These are phyloP conservation scores for Meiosimyza decipiens DNA, from an alignment of 2,888 invertebrate species.

Conservation along the genomic window DNA sequence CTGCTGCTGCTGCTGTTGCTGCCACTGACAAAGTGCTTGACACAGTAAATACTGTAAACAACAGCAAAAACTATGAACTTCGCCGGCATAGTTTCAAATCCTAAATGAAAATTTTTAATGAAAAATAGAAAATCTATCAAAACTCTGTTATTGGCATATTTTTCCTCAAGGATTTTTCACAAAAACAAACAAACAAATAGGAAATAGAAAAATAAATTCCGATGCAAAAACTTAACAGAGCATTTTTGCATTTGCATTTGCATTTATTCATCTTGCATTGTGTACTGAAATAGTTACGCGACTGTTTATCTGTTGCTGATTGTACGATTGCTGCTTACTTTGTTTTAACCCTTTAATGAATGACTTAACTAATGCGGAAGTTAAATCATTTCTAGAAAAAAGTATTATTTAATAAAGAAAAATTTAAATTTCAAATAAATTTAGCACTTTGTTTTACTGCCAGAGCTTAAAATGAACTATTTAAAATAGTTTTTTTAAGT, in stretches of 20 bases:
- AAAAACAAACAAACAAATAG: no score
- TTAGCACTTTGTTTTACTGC: no score
- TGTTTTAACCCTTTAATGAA: not conserved
- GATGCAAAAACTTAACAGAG: not conserved
- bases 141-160: constrained; percentile 7
- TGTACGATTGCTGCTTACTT: not conserved
- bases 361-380: not conserved
- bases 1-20: not conserved
- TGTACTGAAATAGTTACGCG: not conserved
- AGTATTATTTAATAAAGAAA: no score
- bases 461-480: no score
- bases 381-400: not conserved
- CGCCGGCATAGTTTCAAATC: no score
- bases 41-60: not conserved
- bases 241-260: not conserved
- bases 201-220: no score
- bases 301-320: not conserved
- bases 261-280: no score
- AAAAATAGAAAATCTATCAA: constrained; percentile 10
- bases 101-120: not conserved
- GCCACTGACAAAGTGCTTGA: not conserved
- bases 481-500: no score
- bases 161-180: no score
- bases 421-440: no score
- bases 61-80: not conserved